Base-by-base conservation (phyloP, 2,113 vertebrate genomes). In the Axis porcinus region DNA sequence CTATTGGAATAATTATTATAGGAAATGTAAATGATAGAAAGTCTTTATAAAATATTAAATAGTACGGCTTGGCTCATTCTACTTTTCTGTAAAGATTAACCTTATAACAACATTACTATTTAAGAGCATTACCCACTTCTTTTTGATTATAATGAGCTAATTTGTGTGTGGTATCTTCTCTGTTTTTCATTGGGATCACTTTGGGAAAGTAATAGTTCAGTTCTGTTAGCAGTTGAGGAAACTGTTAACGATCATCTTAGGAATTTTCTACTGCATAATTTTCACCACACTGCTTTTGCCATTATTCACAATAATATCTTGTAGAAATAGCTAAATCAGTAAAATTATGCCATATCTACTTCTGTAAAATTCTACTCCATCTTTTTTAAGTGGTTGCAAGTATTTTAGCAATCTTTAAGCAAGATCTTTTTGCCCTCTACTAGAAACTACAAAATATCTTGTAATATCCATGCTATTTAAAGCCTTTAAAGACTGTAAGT, bases 21-120 rank as follows among this genome's bases (percentile, higher is more conserved):
- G 40, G 43, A 89, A 86, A 70, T 86, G 25, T 13, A 79, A 91
- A 84, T 93, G 52, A 91, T 94, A 76, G 57, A 87, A 91, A 55
- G 16, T 54, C 25, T 83, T 93, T 36, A 91, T 95, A 33, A 67
- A 91, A 74, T 89, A 62, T 43, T 86, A 91, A 93, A n/a, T 79
- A 92, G 6, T 82, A 54, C 19, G 40, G 45, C 30, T 62, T 47
- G 21, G 27, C 50, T 86, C 87, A 9, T 87, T 55, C 76, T 76
- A 28, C 17, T 79, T 95, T 94, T 94, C 54, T 70, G 17, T 79
- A 85, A 90, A 89, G 60, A 52, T 89, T 94, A 91, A 88, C 85
- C 27, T 85, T 95, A 33, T 89, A 94, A 27, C 36, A 96, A 30
- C 36, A 58, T 60, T 60, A 67, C 19, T 87, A 16, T 25, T 86